Conservation (phyloP, 2,888 invertebrate species). For the Apocheima hispidaria region DNA sequence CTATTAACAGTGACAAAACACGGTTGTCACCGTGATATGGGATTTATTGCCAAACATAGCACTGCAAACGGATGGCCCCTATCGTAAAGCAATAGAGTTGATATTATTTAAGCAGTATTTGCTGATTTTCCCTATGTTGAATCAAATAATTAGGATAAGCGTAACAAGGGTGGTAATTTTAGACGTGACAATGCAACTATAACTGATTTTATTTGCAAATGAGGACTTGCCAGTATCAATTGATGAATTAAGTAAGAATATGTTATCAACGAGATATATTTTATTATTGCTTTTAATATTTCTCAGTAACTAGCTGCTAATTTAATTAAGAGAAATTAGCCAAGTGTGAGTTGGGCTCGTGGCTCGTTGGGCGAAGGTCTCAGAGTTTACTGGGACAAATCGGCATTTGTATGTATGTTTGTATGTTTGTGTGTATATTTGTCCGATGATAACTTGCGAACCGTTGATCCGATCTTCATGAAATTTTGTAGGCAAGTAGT, state of each 20-base stretch:
- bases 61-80: conserved; percentile 2
- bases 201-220: conserved; percentile 41
- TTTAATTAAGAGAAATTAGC: too few species aligned
- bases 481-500: too few species aligned
- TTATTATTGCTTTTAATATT: background rate
- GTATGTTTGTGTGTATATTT: too few species aligned
- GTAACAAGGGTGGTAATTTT: conserved; percentile 61
- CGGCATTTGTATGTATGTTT: too few species aligned
- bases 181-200: conserved; percentile 37
- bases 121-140: conserved; percentile 48
- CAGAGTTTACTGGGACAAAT: too few species aligned
- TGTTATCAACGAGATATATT: background rate
- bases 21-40: conserved; percentile 77
- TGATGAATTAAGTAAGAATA: conserved; percentile 6
- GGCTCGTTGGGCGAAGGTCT: too few species aligned
- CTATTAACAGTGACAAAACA: conserved; percentile 80
- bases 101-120: conserved; percentile 16
- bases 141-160: conserved; percentile 70
- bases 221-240: conserved; percentile 27
- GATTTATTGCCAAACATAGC: conserved; percentile 64
- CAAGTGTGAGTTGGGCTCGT: too few species aligned
- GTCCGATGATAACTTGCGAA: too few species aligned
- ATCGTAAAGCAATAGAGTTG: conserved; percentile 6
- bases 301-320: background rate
- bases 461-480: too few species aligned